These are phyloP conservation scores for Pluvianellus socialis DNA, from an alignment of 2,113 vertebrate genomes.

Conservation along the genomic window DNA sequence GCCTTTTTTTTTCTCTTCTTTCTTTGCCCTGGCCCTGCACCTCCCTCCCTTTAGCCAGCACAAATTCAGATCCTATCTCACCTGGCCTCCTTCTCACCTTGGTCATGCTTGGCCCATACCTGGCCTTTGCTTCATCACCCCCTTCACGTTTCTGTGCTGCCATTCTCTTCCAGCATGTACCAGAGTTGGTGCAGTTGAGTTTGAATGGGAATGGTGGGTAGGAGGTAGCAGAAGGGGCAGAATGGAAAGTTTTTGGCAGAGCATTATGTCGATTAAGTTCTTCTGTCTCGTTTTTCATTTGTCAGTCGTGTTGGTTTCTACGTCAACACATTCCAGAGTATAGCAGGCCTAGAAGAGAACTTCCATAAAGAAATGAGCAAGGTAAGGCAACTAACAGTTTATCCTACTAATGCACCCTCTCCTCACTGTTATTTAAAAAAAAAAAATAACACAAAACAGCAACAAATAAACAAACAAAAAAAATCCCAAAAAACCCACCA, in stretches of 20 bases:
- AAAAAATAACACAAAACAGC: not conserved
- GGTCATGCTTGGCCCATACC: not conserved
- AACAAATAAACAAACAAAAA: too few relatives aligned
- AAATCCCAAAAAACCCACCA: not conserved
- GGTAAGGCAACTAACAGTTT: conserved; percentile 75
- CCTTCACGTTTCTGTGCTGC: not conserved
- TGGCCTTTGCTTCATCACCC: not conserved
- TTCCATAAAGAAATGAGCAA: conserved; percentile 98
- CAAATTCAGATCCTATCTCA: not conserved
- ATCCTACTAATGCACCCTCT: not conserved
- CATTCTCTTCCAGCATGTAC: not conserved
- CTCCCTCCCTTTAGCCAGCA: not conserved
- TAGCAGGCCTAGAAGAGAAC: conserved; percentile 95
- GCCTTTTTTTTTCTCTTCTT: not conserved
- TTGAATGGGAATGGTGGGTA: not conserved
- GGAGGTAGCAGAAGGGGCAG: not conserved
- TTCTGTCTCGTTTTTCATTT: conserved; percentile 32
- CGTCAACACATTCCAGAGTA: conserved; percentile 98
- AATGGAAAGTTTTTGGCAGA: not conserved
- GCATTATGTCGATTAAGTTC: not conserved
- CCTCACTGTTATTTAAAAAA: not conserved
- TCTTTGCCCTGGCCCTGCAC: fast-evolving
- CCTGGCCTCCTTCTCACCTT: too few relatives aligned
- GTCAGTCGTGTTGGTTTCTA: conserved; percentile 96
- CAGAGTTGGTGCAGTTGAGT: not conserved